A percentile compares a stretch with the other conserved stretches of the same genome.
Evolutionary conservation across 2,113 vertebrate genomes (phyloP).

Genomic region (Calidris pugnax): DNA sequence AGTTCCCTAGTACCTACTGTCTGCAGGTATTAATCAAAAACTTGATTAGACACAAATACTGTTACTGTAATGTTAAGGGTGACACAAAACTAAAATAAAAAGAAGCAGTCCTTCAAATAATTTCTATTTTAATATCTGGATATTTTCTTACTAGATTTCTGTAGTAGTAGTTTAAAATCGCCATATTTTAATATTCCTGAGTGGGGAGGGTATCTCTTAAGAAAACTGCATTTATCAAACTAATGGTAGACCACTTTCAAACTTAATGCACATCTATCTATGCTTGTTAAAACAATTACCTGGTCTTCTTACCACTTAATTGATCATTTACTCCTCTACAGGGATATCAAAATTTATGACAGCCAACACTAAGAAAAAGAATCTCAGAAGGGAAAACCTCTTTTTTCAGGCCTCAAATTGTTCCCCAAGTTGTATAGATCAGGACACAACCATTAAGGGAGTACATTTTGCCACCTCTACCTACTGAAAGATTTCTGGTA

Average conservation of each 20-base stretch:
- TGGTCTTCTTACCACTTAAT: background rate
- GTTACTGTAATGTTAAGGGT: background rate
- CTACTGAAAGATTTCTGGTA: background rate
- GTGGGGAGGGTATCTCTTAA: background rate
- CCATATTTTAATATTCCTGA: background rate
- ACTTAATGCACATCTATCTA: background rate
- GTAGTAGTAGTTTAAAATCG: background rate
- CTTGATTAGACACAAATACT: background rate
- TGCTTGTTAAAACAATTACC: conserved; percentile 9
- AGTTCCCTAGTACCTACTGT: background rate
- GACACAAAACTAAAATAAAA: background rate
- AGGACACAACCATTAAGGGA: background rate
- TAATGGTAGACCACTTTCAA: background rate
- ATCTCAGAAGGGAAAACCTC: background rate
- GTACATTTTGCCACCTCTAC: background rate
- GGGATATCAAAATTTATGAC: background rate
- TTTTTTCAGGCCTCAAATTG: background rate
- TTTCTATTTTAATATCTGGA: background rate
- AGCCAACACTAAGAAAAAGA: background rate
- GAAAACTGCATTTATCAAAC: background rate
- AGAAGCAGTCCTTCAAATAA: background rate
- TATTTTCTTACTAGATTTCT: background rate
- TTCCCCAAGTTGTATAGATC: background rate
- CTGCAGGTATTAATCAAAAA: background rate
- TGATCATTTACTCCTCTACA: background rate